phyloP scores from a whole-genome alignment of 2,113 vertebrate genomes.

The Macaca nemestrina region DNA sequence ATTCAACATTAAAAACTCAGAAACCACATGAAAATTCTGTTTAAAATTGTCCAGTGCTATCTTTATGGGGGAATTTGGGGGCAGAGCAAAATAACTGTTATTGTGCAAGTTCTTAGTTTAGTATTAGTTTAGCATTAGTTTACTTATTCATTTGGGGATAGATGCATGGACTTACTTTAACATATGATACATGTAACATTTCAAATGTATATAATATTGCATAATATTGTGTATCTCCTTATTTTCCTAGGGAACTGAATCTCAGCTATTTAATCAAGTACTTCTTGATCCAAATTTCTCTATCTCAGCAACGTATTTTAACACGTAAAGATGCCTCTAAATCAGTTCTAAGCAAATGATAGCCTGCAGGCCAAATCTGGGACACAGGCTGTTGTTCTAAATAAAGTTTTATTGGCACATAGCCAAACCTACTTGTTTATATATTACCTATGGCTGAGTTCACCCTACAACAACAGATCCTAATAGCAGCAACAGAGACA shows the following conservation, averaged over 20 bases:
- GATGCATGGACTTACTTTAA: background rate
- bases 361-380: background rate
- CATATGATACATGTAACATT: background rate
- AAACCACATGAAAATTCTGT: conserved; percentile 10
- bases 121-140: background rate
- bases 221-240: background rate
- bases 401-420: background rate
- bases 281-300: background rate
- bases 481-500: background rate
- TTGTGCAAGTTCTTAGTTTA: background rate
- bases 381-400: background rate
- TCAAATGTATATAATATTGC: background rate
- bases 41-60: background rate
- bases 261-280: background rate
- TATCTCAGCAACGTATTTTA: background rate
- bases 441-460: background rate
- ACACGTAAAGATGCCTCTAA: background rate
- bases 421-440: background rate
- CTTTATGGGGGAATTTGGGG: background rate
- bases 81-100: background rate
- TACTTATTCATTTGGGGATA: background rate
- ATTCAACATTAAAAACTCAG: background rate
- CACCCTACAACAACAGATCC: background rate
- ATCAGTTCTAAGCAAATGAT: background rate
- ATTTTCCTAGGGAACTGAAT: background rate